Percentiles rank a stretch among this genome's conserved stretches.
phyloP scores from a whole-genome alignment of 2,888 invertebrate genomes.

The Danaus chrysippus region DNA sequence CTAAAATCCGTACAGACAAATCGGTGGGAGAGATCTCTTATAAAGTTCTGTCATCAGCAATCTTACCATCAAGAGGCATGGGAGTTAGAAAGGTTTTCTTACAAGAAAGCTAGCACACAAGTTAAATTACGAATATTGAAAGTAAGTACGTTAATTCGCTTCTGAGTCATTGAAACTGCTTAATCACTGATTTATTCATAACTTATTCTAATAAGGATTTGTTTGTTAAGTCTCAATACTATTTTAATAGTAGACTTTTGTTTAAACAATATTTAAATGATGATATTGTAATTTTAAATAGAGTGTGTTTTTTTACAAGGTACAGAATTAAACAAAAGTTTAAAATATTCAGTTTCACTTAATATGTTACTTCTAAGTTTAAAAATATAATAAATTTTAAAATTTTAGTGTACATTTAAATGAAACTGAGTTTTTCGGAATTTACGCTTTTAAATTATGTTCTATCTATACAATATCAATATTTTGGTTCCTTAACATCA shows the following conservation, averaged over 20 bases:
- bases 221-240: neutral
- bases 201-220: conserved; percentile 10
- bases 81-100: conserved; percentile 97
- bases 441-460: too few relatives aligned
- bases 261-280: neutral
- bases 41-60: conserved; percentile 92
- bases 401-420: too few relatives aligned
- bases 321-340: too few relatives aligned
- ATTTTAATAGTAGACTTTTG: neutral
- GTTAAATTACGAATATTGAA: conserved; percentile 94
- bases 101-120: conserved; percentile 92
- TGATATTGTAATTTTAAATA: too few relatives aligned
- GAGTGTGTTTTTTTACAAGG: too few relatives aligned
- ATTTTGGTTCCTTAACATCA: too few relatives aligned
- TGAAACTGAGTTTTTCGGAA: too few relatives aligned
- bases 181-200: conserved; percentile 13
- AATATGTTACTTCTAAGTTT: too few relatives aligned
- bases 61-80: conserved; percentile 95
- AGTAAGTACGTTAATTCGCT: conserved; percentile 73
- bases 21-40: conserved; percentile 93
- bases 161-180: conserved; percentile 7
- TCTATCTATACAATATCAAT: too few relatives aligned
- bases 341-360: too few relatives aligned
- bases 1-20: conserved; percentile 89
- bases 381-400: too few relatives aligned